These are phyloP conservation scores for Cyanocitta stelleri DNA, from an alignment of 2,113 vertebrate genomes.

Conservation along the genomic window DNA sequence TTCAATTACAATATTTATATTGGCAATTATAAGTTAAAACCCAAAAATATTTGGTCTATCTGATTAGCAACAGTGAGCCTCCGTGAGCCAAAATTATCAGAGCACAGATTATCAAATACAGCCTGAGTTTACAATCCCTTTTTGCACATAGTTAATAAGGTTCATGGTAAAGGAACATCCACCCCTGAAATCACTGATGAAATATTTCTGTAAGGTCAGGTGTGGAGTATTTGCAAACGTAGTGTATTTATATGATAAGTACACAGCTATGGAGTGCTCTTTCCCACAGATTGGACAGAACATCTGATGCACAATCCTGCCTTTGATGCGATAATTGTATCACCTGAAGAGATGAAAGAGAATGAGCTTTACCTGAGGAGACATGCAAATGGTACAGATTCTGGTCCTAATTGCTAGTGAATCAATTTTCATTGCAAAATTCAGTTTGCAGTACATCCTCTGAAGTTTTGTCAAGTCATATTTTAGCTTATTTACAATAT, in stretches of 20 bases:
- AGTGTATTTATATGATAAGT: neutral
- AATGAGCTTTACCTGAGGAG: neutral
- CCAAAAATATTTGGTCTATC: neutral
- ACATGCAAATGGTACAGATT: neutral
- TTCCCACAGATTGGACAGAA: neutral
- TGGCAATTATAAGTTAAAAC: neutral
- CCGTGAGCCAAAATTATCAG: neutral
- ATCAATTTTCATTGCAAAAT: neutral
- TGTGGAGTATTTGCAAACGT: neutral
- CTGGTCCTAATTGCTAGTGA: neutral
- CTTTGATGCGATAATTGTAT: neutral
- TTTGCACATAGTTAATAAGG: neutral
- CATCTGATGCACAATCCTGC: neutral
- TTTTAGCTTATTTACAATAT: neutral
- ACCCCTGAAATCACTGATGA: neutral
- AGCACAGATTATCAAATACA: neutral
- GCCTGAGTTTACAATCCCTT: neutral
- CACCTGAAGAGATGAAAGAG: neutral
- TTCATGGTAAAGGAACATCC: neutral
- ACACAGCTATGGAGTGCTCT: accelerated
- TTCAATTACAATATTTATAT: neutral
- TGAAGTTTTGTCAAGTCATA: neutral
- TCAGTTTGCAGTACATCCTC: neutral
- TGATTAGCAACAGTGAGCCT: neutral
- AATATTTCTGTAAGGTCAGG: neutral